Base-by-base conservation (phyloP, 1,140 invertebrate species). In the Bombus pascuorum region DNA sequence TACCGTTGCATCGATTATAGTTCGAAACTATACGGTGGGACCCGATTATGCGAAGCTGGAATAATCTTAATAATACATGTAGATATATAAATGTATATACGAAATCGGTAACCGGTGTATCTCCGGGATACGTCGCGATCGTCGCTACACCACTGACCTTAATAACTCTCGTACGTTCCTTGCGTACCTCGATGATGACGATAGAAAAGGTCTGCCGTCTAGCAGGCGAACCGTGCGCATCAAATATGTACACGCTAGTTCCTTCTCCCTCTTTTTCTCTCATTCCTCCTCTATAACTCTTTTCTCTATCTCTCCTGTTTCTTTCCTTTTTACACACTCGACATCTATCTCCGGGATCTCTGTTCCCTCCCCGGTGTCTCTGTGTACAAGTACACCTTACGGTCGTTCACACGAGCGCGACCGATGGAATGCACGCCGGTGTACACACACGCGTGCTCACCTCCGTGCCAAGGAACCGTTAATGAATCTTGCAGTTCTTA, bases 401-500 rank as follows among this genome's bases (percentile, higher is more conserved):
- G 84, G 90, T 90, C 91, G 86, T 87, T 91, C 83, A 76, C 87
- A 90, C 85, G 87, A 85, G 81, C 80, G 80, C 88, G 87, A 83
- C 78, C 87, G 74, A 84, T 86, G 83, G 85, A 87, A 86, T 87
- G 86, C 76, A 85, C 86, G 75, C 73, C 39, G 34, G 72, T 57
- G 32, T 81, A 76, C 79, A 68, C 84, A 80, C 86, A 74, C 86
- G 88, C 92, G 88, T 87, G 89, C 91, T 86, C 86, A 89, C 89
- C 87, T 92, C 88, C 86, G 91, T 92, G 91, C 89, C 88, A 90
- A 92, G 91, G 89, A 94, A 93, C 93, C 93, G 93, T 94, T 94
- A 94, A 94, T 93, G 93, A 94, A 93, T 93, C 92, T 90, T 93
- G 92, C 91, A 92, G 88, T 91, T 91, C 87, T 88, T 90, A 83